phyloP scores from a whole-genome alignment of 2,888 invertebrate species.

The Rhodophaea formosa region DNA sequence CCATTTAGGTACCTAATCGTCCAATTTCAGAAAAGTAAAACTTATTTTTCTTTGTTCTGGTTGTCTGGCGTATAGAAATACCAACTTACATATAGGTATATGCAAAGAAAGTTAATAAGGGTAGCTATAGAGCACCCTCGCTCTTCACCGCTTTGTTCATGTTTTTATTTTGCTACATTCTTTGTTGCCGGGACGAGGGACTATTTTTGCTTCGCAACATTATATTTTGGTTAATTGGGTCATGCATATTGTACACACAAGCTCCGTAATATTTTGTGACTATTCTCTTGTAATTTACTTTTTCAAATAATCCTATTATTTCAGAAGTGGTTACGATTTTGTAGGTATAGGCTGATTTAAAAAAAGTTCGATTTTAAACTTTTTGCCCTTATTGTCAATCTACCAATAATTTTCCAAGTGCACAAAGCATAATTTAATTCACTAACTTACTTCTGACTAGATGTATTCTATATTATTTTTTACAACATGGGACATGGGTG shows the following conservation, averaged over 20 bases:
- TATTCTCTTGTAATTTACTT: not conserved
- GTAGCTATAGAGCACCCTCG: not conserved
- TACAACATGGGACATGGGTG: not conserved
- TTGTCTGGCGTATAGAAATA: not conserved
- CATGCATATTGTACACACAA: conserved; percentile 15
- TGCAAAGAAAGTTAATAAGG: not conserved
- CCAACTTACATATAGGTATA: not conserved
- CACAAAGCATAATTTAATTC: not conserved
- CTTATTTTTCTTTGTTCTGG: not conserved
- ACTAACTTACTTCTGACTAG: not conserved
- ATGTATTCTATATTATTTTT: no score
- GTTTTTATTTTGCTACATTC: conserved; percentile 18
- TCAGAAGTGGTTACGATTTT: not conserved
- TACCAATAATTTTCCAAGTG: not conserved
- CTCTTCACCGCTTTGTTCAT: not conserved
- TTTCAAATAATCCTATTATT: not conserved
- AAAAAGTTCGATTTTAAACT: not conserved
- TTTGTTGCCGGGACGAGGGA: conserved; percentile 22
- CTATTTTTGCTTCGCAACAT: conserved; percentile 26
- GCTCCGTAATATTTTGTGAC: not conserved
- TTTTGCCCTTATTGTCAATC: not conserved
- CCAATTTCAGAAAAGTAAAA: not conserved
- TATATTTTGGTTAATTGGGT: conserved; percentile 28
- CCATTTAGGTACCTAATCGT: not conserved
- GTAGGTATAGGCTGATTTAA: not conserved